Conservation (phyloP, 2,797 vertebrate genomes). For the Coreius guichenoti region DNA sequence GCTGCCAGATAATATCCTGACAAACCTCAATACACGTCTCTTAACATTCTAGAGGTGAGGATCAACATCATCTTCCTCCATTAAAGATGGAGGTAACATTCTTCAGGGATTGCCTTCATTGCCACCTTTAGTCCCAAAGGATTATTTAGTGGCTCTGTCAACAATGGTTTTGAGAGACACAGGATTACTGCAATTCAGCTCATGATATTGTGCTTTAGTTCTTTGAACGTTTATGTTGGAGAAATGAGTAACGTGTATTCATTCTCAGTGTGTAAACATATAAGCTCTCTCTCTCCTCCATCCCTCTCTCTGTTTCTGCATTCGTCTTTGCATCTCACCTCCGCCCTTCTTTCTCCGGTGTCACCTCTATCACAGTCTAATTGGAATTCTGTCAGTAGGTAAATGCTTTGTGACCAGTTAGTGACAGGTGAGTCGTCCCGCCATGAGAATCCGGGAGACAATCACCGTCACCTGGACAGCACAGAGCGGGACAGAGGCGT, state of each 20-base stretch:
- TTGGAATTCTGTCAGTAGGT: constrained; percentile 99
- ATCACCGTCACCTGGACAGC: constrained; percentile 81
- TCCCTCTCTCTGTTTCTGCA: constrained; percentile 38
- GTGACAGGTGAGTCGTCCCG: constrained; percentile 91
- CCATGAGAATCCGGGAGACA: constrained; percentile 86
- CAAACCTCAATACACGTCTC: constrained; percentile 14
- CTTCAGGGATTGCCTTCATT: constrained; percentile 12
- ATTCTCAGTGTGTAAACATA: constrained; percentile 21
- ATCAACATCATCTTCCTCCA: constrained; percentile 19
- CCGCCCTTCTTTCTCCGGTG: constrained; percentile 74
- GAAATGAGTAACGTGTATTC: not conserved
- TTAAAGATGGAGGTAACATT: constrained; percentile 17
- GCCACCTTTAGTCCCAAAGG: constrained; percentile 4
- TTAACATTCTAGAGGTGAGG: constrained; percentile 21
- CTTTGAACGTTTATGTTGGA: not conserved
- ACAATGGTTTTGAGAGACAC: not conserved
- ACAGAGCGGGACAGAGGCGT: constrained; percentile 81
- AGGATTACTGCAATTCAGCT: constrained; percentile 8
- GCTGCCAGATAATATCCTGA: constrained; percentile 56
- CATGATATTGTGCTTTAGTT: not conserved
- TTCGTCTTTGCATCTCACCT: constrained; percentile 60
- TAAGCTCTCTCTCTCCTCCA: constrained; percentile 40
- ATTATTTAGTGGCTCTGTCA: constrained; percentile 14
- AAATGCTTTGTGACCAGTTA: constrained; percentile 93
- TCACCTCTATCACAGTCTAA: constrained; percentile 87